Evolutionary conservation across 2,113 vertebrate species (phyloP), one percentile per base, ranked within the genome.

Genomic region (Triplophysa siluroides): DNA sequence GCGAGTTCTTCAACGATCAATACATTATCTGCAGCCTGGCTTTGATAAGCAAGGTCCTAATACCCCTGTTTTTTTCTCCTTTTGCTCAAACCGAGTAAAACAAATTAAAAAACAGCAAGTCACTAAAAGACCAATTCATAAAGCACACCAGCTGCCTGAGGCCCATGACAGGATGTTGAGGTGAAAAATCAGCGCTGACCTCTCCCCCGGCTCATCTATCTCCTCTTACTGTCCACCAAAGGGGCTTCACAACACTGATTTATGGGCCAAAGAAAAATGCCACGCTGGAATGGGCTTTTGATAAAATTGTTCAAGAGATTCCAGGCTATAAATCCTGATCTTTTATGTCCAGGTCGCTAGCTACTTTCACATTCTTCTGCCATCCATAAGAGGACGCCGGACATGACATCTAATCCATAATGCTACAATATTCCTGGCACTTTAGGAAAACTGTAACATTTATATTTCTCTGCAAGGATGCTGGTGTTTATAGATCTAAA

Each of bases 261-360:
- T 99, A 98, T 98, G 95, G 92, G 93, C 93, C 94, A 95, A 97
- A 96, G 76, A 79, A 92, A 93, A 98, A 97, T 96, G 94, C 94
- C 93, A 98, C 93, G 93, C 94, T 92, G 95, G 97, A 98, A 98
- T 98, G 95, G 96, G 96, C 96, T 97, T 99, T 98, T 99, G 97
- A 99, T 98, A 98, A 98, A 99, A 99, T 98, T 98, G 96, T 98
- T 97, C 95, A 94, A 96, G 95, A 96, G 97, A 97, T 98, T 96
- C 94, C 92, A 92, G 90, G 96, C 95, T 93, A 98, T 99, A 98
- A 98, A 99, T 99, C 95, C 94, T 96, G 94, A 96, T 98, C 96
- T 95, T 84, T 96, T 96, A 95, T 95, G 95, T 93, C 93, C 95
- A 95, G 94, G 93, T 94, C 93, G 91, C 94, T 87, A 88, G 93